Base-by-base conservation (phyloP, 2,888 invertebrate genomes). In the Acrobasis suavella region DNA sequence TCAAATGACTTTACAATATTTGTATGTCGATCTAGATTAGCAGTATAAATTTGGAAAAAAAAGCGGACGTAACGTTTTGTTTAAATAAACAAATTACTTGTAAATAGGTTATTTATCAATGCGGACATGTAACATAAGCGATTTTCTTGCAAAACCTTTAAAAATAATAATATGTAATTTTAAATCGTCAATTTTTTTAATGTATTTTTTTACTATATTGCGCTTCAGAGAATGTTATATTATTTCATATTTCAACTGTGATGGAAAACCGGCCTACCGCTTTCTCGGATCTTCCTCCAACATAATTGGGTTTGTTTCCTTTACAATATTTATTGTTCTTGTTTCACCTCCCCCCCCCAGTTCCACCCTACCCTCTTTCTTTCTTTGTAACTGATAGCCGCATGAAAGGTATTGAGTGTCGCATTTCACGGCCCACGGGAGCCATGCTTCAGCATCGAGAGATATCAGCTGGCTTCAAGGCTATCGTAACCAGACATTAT, bases 361-460 rank as follows among this genome's bases (percentile, higher is more conserved):
- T 32, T 32, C 12, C 7, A 7, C 6, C 14, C 32, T 22, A 14
- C 52, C n/a, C 6, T 32, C 32, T 8, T 14, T 32, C 9, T 32
- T 52, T 22, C 58, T 22, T 59, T 59, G 58, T 50, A 50, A 50
- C 37, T 59, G 58, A 59, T 59, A 50, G 22, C 58, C 17, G 42
- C 55, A 38, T 37, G 58, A 59, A 59, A 59, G 50, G 58, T 59
- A 59, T 50, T 37, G 50, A 50, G 58, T 49, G 58, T 59, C 58
- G 32, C 37, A 59, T 59, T 37, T 50, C 58, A 9, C n/a, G 9
- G 9, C 58, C 50, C 58, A n/a, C 12, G 58, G 50, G 58, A 50
- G 37, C 37, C 58, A 56, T 56, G 38, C 17, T 42, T 59, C 58
- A 50, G n/a, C 42, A 46, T 16, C 15, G 17, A 49, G 15, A 46